A percentile compares a stretch with the other conserved stretches of the same genome.
These are phyloP conservation scores for Girardinus metallicus DNA, from an alignment of 2,797 vertebrate species.

Conservation along the genomic window DNA sequence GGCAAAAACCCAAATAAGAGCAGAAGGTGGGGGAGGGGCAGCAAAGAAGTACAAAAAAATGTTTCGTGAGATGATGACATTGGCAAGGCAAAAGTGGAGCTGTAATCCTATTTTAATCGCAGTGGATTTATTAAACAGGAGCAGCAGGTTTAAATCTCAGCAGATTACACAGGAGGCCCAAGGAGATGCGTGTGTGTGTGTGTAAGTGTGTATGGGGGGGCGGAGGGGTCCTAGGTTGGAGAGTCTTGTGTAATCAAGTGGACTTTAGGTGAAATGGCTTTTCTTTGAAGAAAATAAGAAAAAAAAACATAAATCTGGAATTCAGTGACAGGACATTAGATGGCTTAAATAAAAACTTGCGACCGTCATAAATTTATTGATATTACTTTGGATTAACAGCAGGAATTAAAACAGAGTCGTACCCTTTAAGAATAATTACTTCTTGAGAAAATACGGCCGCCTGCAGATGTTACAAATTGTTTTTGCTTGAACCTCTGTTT, in stretches of 20 bases:
- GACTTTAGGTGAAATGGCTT: constrained; percentile 71
- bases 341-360: background rate
- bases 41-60: constrained; percentile 43
- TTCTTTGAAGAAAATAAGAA: constrained; percentile 13
- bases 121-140: constrained; percentile 82
- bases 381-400: constrained; percentile 13
- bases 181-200: constrained; percentile 61
- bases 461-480: constrained; percentile 63
- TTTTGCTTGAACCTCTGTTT: constrained; percentile 17
- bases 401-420: constrained; percentile 24
- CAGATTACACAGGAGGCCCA: constrained; percentile 78
- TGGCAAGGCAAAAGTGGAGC: constrained; percentile 69
- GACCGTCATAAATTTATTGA: constrained; percentile 2
- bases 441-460: constrained; percentile 39
- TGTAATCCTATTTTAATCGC: constrained; percentile 83
- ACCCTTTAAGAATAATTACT: constrained; percentile 44
- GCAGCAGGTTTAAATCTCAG: constrained; percentile 84
- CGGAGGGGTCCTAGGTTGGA: constrained; percentile 21
- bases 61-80: constrained; percentile 70
- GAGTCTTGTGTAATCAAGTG: constrained; percentile 72
- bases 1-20: constrained; percentile 25
- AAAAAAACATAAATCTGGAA: background rate
- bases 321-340: background rate
- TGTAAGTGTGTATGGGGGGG: background rate
- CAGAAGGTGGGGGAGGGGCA: background rate